phyloP scores from a whole-genome alignment of 2,888 invertebrate genomes.

The Eretmocerus hayati region DNA sequence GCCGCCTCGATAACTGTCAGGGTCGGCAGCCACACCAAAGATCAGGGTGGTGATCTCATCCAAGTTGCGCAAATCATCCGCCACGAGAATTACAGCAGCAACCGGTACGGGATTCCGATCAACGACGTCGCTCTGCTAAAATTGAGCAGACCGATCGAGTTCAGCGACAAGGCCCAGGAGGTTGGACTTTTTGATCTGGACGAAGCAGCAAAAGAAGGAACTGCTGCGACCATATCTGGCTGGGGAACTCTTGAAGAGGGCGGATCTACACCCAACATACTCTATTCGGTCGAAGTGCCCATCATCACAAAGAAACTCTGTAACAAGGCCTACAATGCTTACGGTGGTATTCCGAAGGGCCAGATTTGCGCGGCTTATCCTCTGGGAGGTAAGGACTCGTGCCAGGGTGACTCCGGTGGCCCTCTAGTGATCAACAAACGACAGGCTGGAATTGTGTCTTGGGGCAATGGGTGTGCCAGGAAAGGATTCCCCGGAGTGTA shows the following conservation, averaged over 20 bases:
- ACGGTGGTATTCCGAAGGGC: slow-evolving; percentile 34
- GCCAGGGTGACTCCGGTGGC: slow-evolving; percentile 52
- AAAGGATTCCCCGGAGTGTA: slow-evolving; percentile 45
- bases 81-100: slow-evolving; percentile 51
- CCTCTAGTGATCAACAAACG: slow-evolving; percentile 46
- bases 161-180: slow-evolving; percentile 47
- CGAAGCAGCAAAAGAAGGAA: slow-evolving; percentile 27
- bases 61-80: slow-evolving; percentile 46
- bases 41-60: slow-evolving; percentile 49
- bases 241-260: slow-evolving; percentile 30
- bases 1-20: slow-evolving; percentile 40
- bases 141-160: slow-evolving; percentile 46
- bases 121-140: slow-evolving; percentile 56
- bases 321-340: slow-evolving; percentile 45
- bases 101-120: slow-evolving; percentile 38
- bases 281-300: slow-evolving; percentile 53
- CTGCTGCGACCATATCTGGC: slow-evolving; percentile 28
- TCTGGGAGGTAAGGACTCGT: slow-evolving; percentile 49
- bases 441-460: slow-evolving; percentile 50
- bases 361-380: slow-evolving; percentile 55
- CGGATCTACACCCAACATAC: slow-evolving; percentile 29
- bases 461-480: slow-evolving; percentile 53
- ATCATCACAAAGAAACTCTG: slow-evolving; percentile 51
- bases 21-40: slow-evolving; percentile 44
- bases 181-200: slow-evolving; percentile 46